Percentiles rank a stretch among this genome's conserved stretches.
These are phyloP conservation scores for Tetrapedia diversipes DNA, from an alignment of 2,888 invertebrate species.

Conservation along the genomic window DNA sequence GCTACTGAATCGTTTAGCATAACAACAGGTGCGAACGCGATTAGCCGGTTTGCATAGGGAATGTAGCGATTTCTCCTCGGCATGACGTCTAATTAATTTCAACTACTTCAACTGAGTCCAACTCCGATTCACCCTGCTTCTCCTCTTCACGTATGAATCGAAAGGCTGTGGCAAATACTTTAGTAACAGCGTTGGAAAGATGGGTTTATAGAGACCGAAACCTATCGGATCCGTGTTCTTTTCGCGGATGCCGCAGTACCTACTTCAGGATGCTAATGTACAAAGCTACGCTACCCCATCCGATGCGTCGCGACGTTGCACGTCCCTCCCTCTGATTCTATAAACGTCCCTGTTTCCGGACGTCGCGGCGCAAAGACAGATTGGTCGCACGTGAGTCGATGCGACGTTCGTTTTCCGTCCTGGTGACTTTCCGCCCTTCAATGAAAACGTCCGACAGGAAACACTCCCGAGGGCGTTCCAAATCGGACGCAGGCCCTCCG, in stretches of 20 bases:
- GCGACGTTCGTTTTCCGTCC: constrained; percentile 45
- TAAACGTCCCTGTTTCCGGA: constrained; percentile 38
- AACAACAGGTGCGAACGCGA: constrained; percentile 29
- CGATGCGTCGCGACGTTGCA: too few species aligned
- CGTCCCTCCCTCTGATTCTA: constrained; percentile 37
- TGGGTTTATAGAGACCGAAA: too few species aligned
- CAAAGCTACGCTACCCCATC: too few species aligned
- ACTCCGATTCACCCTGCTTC: constrained; percentile 25
- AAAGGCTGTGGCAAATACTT: too few species aligned
- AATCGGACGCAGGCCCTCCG: constrained; percentile 25
- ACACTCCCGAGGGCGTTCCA: constrained; percentile 29
- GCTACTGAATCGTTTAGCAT: constrained; percentile 19
- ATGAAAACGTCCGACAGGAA: constrained; percentile 68
- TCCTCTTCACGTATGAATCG: too few species aligned
- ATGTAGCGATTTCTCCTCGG: neutral
- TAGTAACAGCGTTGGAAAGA: too few species aligned
- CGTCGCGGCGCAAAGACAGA: constrained; percentile 55
- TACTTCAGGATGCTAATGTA: too few species aligned
- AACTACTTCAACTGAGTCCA: neutral
- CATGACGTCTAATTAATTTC: constrained; percentile 28
- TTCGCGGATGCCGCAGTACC: too few species aligned
- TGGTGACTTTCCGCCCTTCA: constrained; percentile 40
- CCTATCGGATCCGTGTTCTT: too few species aligned
- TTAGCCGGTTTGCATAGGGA: constrained; percentile 5
- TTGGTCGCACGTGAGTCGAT: constrained; percentile 64